Evolutionary conservation across 2,113 vertebrate genomes (phyloP).

Genomic region (Bubo scandiacus): DNA sequence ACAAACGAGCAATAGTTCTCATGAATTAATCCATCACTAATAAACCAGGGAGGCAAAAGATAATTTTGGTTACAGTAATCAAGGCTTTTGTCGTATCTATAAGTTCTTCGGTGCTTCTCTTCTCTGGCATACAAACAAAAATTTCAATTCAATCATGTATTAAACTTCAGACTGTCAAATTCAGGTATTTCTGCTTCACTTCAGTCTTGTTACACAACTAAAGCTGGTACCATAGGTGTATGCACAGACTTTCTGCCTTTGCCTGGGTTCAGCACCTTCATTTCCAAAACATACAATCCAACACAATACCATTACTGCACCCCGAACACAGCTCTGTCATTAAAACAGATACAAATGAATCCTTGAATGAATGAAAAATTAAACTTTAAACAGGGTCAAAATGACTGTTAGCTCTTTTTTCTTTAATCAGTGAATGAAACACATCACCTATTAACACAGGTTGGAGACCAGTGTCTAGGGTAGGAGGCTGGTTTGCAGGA

Average conservation of each 20-base stretch:
- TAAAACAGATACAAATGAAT: not conserved
- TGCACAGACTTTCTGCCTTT: not conserved
- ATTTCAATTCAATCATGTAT: slow-evolving; percentile 39
- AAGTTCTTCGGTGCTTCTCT: slow-evolving; percentile 27
- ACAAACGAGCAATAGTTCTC: not conserved
- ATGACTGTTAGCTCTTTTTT: not conserved
- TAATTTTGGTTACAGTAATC: not conserved
- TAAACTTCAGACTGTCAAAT: slow-evolving; percentile 41
- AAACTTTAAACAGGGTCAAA: not conserved
- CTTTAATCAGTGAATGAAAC: not conserved
- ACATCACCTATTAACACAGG: not conserved
- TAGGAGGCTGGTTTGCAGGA: not conserved
- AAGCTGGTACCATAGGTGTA: not conserved
- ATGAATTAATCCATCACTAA: not conserved
- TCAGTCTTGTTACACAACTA: slow-evolving; percentile 30
- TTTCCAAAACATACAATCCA: not conserved
- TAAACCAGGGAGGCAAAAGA: not conserved
- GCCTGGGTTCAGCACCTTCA: not conserved
- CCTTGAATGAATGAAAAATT: not conserved
- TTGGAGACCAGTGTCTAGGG: not conserved
- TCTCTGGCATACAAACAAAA: slow-evolving; percentile 15
- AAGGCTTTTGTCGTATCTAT: not conserved
- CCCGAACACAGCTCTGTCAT: not conserved
- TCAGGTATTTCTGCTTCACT: slow-evolving; percentile 41
- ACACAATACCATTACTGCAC: not conserved